Conservation (phyloP, 2,797 vertebrate genomes). For the Diplodus sargus region DNA sequence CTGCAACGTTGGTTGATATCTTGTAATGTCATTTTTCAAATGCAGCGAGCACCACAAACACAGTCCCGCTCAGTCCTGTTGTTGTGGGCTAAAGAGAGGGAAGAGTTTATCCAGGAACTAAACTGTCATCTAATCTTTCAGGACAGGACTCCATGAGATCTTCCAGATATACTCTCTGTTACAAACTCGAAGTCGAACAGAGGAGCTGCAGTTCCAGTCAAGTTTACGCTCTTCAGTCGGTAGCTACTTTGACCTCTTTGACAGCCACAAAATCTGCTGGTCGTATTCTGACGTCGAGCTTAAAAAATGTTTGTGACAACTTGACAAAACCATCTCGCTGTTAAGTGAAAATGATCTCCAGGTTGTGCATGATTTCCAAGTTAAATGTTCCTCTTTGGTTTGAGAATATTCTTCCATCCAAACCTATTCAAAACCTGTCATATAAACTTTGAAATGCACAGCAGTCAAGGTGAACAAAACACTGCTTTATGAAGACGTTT, state of each 20-base stretch:
- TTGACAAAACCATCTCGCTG: slow-evolving; percentile 21
- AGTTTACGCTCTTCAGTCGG: background rate
- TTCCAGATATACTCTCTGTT: slow-evolving; percentile 9
- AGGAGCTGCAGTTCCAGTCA: background rate
- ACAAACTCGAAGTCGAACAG: background rate
- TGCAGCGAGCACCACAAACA: background rate
- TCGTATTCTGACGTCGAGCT: slow-evolving; percentile 1
- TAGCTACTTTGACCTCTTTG: background rate
- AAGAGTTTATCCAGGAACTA: background rate
- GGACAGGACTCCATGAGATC: background rate
- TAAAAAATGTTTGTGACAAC: background rate
- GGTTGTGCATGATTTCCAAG: slow-evolving; percentile 16
- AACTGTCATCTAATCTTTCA: background rate
- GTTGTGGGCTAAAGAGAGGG: background rate
- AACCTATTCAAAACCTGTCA: slow-evolving; percentile 35
- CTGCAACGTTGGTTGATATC: background rate
- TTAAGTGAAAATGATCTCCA: slow-evolving; percentile 19
- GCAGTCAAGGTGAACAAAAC: slow-evolving; percentile 38
- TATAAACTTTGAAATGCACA: slow-evolving; percentile 20
- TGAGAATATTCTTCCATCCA: slow-evolving; percentile 34
- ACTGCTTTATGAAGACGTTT: slow-evolving; percentile 40
- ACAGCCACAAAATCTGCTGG: background rate
- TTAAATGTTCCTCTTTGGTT: slow-evolving; percentile 35
- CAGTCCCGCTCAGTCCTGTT: background rate
- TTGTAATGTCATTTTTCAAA: background rate